Conservation (phyloP, 2,888 invertebrate genomes). For the Trilocha varians region DNA sequence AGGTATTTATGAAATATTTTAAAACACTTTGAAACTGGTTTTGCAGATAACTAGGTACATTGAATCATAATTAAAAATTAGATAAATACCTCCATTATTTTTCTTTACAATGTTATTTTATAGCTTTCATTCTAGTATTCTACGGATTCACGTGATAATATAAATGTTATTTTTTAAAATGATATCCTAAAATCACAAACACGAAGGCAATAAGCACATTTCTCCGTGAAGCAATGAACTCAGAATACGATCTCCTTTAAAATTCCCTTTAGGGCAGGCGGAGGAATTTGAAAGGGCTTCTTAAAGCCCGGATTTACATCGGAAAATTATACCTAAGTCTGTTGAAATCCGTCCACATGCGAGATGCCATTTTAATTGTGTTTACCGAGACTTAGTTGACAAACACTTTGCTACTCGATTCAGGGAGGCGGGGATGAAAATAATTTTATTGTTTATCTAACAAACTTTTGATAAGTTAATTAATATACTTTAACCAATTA, state of each 20-base stretch:
- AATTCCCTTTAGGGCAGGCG: constrained; percentile 35
- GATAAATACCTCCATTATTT: too few relatives aligned
- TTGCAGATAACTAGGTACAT: too few relatives aligned
- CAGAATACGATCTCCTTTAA: constrained; percentile 24
- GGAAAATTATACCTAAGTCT: constrained; percentile 55
- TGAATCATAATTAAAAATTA: too few relatives aligned
- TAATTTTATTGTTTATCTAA: constrained; percentile 26
- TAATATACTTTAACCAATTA: constrained; percentile 5
- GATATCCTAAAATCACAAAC: neutral
- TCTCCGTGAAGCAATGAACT: constrained; percentile 12
- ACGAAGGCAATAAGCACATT: constrained; percentile 5
- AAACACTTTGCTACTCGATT: constrained; percentile 50
- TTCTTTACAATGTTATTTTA: too few relatives aligned
- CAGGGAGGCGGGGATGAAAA: constrained; percentile 27
- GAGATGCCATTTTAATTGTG: constrained; percentile 62
- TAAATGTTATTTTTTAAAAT: neutral
- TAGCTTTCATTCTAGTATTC: too few relatives aligned
- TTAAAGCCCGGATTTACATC: constrained; percentile 49
- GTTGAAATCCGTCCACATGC: constrained; percentile 49
- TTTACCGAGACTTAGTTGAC: constrained; percentile 53
- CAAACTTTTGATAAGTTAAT: constrained; percentile 21
- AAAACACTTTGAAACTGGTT: too few relatives aligned
- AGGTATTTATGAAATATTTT: too few relatives aligned
- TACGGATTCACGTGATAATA: too few relatives aligned
- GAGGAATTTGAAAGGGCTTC: constrained; percentile 40